Base-by-base conservation (phyloP, 2,888 invertebrate genomes). In the Synanthedon myopaeformis region DNA sequence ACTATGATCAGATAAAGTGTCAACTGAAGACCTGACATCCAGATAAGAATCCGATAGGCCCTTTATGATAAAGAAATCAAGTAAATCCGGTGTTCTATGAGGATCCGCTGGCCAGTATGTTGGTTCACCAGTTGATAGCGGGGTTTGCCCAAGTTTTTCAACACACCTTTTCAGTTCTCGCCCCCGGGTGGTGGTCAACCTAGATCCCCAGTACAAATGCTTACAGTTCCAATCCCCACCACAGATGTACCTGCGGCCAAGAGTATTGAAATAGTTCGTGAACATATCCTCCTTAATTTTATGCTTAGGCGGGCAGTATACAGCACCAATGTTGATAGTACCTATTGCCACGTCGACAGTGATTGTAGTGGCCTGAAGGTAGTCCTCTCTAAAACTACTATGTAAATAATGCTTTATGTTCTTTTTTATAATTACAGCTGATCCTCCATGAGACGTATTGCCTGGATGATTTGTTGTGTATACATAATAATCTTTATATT, bases 191-290 rank as follows among this genome's bases (percentile, higher is more conserved):
- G 17, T 17, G 17, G 17, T 17, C 17, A 17, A 17, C 6, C 49
- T 57, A 0, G 57, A 58, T 0, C 56, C 59, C 61, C 59, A 64
- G 48, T 49, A 42, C 0, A 49, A 49, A 35, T 63, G 51, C 51
- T 59, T 61, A 17, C 57, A 53, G 17, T 63, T 60, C 57, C 59
- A 61, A 51, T 17, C 59, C 0, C 59, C 58, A 3, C 59, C 58
- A 4, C 49, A 41, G 19, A 60, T 54, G 28, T 57, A 60, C 2
- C 56, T 14, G 13, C n/a, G 41, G 10, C 56, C 58, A 2, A 60
- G 51, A 56, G 42, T 51, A 23, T 28, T 23, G 28, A 57, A 54
- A 12, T 42, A 54, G 3, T 41, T 17, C 10, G 42, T 41, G 14
- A 54, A 54, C 10, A 42, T n/a, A 12, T 48, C 41, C n/a, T 51